A percentile compares a stretch with the other conserved stretches of the same genome.
Evolutionary conservation across 2,113 vertebrate genomes (phyloP).

Genomic region (Danionella cerebrum): DNA sequence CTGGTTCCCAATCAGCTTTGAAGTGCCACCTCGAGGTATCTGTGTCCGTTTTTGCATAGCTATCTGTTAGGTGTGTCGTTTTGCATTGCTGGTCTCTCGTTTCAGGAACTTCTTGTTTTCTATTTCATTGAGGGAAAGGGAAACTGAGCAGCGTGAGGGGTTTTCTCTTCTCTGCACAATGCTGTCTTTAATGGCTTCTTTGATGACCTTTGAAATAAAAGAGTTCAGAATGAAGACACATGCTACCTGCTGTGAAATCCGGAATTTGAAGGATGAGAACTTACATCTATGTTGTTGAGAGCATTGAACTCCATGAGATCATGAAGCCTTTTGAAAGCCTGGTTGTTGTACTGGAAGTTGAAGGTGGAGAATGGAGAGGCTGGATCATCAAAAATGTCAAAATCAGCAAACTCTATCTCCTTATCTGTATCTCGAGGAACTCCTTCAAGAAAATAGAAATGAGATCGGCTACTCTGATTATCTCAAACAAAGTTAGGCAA

Average conservation of each 20-base stretch:
- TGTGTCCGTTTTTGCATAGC: conserved; percentile 8
- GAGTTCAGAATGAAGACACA: not conserved
- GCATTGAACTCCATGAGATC: conserved; percentile 98
- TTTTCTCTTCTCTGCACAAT: conserved; percentile 78
- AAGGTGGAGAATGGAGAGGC: conserved; percentile 91
- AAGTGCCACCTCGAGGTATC: not conserved
- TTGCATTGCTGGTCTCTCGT: conserved; percentile 58
- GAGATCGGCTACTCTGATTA: not conserved
- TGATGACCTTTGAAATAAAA: conserved; percentile 71
- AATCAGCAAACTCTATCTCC: conserved; percentile 88
- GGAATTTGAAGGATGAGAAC: not conserved
- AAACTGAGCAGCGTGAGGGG: conserved; percentile 68
- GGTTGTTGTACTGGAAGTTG: conserved; percentile 92
- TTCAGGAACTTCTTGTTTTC: conserved; percentile 81
- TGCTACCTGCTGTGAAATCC: not conserved
- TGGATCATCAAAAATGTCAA: conserved; percentile 94
- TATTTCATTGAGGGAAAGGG: conserved; percentile 78
- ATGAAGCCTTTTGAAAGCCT: conserved; percentile 85
- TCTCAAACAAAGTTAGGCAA: not conserved
- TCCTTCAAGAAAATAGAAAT: conserved; percentile 55
- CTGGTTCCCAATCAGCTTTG: not conserved
- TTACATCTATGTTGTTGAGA: conserved; percentile 89
- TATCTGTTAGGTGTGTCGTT: conserved; percentile 1
- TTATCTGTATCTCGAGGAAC: conserved; percentile 79
- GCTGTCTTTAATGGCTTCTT: conserved; percentile 81